These are phyloP conservation scores for Caracal caracal DNA, from an alignment of 2,113 vertebrate genomes.

Conservation along the genomic window DNA sequence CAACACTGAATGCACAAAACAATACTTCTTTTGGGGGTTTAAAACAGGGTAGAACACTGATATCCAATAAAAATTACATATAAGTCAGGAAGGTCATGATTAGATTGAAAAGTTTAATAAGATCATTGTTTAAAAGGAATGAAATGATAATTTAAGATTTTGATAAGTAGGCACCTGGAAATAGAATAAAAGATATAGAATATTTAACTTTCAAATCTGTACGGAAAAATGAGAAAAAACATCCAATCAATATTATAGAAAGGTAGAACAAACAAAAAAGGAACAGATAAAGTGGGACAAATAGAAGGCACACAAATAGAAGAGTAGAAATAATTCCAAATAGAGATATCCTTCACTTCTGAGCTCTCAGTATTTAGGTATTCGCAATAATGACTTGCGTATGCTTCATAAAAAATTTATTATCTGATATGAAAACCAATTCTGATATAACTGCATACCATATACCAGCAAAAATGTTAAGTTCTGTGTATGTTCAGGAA, in stretches of 20 bases:
- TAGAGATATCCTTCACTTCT: not conserved
- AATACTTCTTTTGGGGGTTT: not conserved
- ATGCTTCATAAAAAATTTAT: constrained; percentile 7
- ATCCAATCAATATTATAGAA: not conserved
- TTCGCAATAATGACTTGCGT: not conserved
- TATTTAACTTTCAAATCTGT: not conserved
- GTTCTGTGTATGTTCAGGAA: not conserved
- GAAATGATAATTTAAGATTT: not conserved
- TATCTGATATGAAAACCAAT: not conserved
- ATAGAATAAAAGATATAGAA: not conserved
- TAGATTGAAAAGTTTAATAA: not conserved
- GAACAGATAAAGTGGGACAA: not conserved
- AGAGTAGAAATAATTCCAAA: not conserved
- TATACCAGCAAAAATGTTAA: not conserved
- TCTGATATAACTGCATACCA: not conserved
- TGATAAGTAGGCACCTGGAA: not conserved
- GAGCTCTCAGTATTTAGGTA: not conserved
- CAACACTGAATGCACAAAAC: not conserved
- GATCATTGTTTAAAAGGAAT: not conserved
- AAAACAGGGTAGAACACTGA: not conserved
- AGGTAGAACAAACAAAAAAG: not conserved
- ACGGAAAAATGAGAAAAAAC: not conserved
- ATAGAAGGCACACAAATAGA: not conserved
- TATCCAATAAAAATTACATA: not conserved
- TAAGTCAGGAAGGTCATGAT: not conserved